phyloP scores from a whole-genome alignment of 2,888 invertebrate genomes.

The Electrophaes corylata region DNA sequence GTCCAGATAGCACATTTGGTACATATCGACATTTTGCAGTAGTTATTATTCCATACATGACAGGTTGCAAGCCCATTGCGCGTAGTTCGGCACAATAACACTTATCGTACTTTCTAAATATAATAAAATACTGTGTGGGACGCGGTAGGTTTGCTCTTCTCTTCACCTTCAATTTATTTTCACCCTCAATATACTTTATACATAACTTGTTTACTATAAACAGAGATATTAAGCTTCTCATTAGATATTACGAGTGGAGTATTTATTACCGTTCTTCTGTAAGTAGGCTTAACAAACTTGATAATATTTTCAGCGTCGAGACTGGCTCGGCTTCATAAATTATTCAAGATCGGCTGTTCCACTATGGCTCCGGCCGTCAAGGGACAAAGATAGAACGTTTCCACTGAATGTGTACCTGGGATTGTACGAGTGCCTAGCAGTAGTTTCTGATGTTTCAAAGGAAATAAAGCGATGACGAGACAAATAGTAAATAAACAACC shows the following conservation, averaged over 20 bases:
- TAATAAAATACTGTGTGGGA: no score
- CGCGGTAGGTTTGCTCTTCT: not conserved
- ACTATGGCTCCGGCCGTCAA: constrained; percentile 31
- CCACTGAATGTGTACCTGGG: constrained; percentile 24
- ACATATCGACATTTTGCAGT: no score
- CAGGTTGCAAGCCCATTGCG: no score
- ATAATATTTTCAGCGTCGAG: constrained; percentile 31
- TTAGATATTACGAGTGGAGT: not conserved
- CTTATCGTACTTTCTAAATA: no score
- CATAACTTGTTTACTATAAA: not conserved
- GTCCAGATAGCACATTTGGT: no score
- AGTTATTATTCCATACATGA: no score
- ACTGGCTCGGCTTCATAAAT: constrained; percentile 34
- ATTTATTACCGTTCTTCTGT: constrained; percentile 1
- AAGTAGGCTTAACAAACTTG: constrained; percentile 20
- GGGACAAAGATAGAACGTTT: constrained; percentile 38
- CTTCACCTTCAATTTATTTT: not conserved
- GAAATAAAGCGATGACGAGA: no score
- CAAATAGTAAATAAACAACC: no score
- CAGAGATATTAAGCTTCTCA: not conserved
- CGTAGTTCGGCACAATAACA: no score
- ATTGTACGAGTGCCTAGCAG: not conserved
- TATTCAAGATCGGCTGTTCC: constrained; percentile 38
- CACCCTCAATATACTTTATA: not conserved
- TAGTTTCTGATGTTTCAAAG: not conserved